Evolutionary conservation across 1,140 invertebrate genomes (phyloP), one percentile per base, ranked within the genome.

Genomic region (Magallana gigas): DNA sequence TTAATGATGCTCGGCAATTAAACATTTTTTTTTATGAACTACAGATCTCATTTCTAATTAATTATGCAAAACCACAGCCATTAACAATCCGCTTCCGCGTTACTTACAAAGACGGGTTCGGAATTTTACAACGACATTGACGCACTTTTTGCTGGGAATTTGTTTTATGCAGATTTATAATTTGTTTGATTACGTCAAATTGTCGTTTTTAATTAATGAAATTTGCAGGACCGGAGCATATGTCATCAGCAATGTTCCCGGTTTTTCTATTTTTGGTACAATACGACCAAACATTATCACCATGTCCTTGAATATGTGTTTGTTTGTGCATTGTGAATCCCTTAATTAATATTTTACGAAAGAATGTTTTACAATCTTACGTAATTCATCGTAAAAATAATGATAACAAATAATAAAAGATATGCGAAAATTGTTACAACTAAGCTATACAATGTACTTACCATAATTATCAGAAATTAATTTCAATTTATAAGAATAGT

Each of bases 261-360:
- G 23, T 64, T 76, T 23, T 76, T 76, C 68, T 76, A 76, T 76
- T 29, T 76, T 76, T 76, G 18, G 23, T 76, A 29, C 23, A 76
- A 29, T 76, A 76, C 36, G 12, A 29, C 68, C 11, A 76, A 48
- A 48, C 36, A 48, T 48, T 4, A 48, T 48, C 36, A 4, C 36
- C 36, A 48, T 48, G 3, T 48, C 36, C 5, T 48, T 48, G 36
- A 48, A 48, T 48, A 48, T 48, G 36, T 48, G 2, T 48, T 48
- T 48, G 36, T 48, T 48, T 48, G 36, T 48, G 36, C 36, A 48
- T 48, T 48, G 2, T 48, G 36, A 48, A 48, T 48, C 36, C 36
- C 36, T 48, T 48, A 48, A 48, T 48, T 48, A 48, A 48, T 48
- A 48, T 48, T 48, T 48, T 48, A 48, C 0, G 36, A 48, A 48